Evolutionary conservation across 2,113 vertebrate genomes (phyloP), one percentile per base, ranked within the genome.

Genomic region (mouse (Mus musculus)): DNA sequence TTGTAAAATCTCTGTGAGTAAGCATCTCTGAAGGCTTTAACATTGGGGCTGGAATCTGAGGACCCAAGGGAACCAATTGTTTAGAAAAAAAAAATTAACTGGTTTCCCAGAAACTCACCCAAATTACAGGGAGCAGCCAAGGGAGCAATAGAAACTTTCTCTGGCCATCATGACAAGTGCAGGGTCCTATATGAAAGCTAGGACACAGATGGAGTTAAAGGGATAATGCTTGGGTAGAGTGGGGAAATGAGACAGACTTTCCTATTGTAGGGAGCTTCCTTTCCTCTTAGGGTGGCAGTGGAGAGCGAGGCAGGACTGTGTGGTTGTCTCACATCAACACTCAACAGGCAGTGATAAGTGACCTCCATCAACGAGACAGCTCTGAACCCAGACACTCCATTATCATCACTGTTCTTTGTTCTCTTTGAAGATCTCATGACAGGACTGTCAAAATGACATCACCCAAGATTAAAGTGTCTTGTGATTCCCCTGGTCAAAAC

Each of bases 201-300:
- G 14, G 0, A 6, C 72, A 17, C 52, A 67, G 65, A 20, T n/a
- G n/a, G 17, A 59, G 67, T 65, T 73, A 56, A 56, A 75, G 52
- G 24, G 63, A 12, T 2, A 19, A 46, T n/a, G 46, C 42, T 5
- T 9, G 33, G 24, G 1, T 19, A 85, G 33, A 8, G 39, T 33
- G 14, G 8, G n/a, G 36, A 36, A 89, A 28, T 28, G 17, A 7
- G 26, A 91, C 4, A 42, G 1, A 28, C 76, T 12, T 19, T 8
- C 20, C 1, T 39, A 33, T 16, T 72, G 0, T 8, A 36, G 26
- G 0, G 3, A 52, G 2, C 30, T 7, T 28, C 10, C 3, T 54
- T 90, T 81, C 80, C 71, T 61, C 61, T 77, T 65, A 84, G 59
- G 13, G 33, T 19, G 7, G 65, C 63, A 67, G 42, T 20, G 82